Conservation (phyloP, 37 sponge, comb jelly and placozoan species). For the Hormiphora californensis region DNA sequence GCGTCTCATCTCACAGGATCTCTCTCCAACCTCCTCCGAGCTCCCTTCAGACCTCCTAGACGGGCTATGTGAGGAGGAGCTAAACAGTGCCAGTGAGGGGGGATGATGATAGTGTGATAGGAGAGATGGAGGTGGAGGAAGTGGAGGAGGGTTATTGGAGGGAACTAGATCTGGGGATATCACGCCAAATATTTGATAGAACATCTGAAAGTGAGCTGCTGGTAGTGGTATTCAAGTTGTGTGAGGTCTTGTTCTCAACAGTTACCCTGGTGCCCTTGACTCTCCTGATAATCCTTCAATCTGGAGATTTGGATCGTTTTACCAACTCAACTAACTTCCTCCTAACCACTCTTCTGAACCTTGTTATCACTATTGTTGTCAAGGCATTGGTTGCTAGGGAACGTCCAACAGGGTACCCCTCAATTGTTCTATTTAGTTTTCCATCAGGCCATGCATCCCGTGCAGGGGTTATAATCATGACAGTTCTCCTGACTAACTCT, state of each 20-base stretch:
- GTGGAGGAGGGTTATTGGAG: no score
- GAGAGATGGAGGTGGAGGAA: no score
- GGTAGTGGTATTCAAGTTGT: neutral
- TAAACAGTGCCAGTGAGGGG: no score
- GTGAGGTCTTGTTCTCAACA: neutral
- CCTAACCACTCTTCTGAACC: neutral
- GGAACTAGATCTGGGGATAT: no score
- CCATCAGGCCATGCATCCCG: conserved; percentile 34
- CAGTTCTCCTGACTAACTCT: neutral
- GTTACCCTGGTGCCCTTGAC: neutral
- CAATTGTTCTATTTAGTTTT: neutral
- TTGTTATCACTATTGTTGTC: neutral
- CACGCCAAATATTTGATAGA: no score
- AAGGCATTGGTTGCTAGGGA: neutral
- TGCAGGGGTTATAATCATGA: neutral
- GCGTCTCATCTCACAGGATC: conserved; percentile 6
- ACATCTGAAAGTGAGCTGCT: neutral
- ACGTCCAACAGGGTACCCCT: neutral
- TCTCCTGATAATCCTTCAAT: neutral
- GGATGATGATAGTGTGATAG: no score
- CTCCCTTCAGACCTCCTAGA: no score
- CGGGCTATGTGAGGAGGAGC: no score
- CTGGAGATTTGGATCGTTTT: neutral
- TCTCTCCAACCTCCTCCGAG: neutral
- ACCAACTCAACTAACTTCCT: neutral